Base-by-base conservation (phyloP, 1,140 invertebrate genomes). In the Cotesia chilonis region DNA sequence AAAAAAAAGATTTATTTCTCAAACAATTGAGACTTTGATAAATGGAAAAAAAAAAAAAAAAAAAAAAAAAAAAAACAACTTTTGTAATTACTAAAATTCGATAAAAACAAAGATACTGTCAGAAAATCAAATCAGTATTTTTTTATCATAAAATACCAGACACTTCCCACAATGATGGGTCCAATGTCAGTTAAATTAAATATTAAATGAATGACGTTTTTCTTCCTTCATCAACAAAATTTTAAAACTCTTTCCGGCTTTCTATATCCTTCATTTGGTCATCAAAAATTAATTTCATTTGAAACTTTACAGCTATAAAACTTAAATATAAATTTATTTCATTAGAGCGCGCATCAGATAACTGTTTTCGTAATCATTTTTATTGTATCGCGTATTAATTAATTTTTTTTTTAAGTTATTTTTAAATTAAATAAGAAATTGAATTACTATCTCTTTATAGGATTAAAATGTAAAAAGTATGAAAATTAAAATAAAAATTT, bases 171-270 rank as follows among this genome's bases (percentile, higher is more conserved):
- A 12, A 17, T 28, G 28, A 12, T 28, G 10, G 14, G 14, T 28
- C 10, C 4, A 35, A 61, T 35, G 12, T 28, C 17, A 4, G 4
- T 61, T 12, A 10, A n/a, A 59, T 61, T 12, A 10, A n/a, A 59
- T 59, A 12, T 59, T 35, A 7, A 17, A 35, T 61, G 59, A 28
- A 28, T 28, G 59, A 17, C 10, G 14, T 5, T 61, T 35, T 61
- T 60, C 7, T 35, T 61, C 35, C 28, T 28, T 28, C 59, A 35
- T 61, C 28, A 35, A 61, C 59, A 36, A 61, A 35, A 28, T 61
- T 61, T 28, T 47, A 10, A 47, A 47, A 9, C 41, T 35, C 14
- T 28, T 20, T 28, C 59, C 59, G 17, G 14, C 41, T 61, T 61
- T 61, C 28, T 17, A 28, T 1, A 28, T 12, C 17, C 59, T 20